These are phyloP conservation scores for Cetonia aurata DNA, from an alignment of 2,888 invertebrate species.

Conservation along the genomic window DNA sequence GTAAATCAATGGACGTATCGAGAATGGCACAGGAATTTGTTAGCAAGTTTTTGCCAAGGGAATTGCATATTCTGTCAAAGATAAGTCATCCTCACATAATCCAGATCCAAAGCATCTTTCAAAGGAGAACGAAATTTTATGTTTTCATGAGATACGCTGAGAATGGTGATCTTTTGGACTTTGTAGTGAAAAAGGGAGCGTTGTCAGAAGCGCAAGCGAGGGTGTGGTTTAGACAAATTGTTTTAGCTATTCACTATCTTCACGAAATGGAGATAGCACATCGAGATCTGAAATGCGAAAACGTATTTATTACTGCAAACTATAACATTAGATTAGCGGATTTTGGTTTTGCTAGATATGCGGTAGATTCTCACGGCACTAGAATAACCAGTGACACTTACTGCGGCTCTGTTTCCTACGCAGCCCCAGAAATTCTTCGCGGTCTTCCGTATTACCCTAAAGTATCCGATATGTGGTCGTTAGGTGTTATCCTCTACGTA, in stretches of 20 bases:
- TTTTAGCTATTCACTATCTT: conserved; percentile 77
- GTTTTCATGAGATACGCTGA: conserved; percentile 84
- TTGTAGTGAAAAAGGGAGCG: conserved; percentile 76
- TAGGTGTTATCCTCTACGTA: conserved; percentile 84
- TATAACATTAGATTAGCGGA: conserved; percentile 85
- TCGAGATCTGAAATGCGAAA: conserved; percentile 88
- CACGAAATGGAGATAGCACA: conserved; percentile 82
- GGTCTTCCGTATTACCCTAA: conserved; percentile 81
- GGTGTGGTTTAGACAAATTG: conserved; percentile 79
- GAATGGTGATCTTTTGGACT: conserved; percentile 84
- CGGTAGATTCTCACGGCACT: conserved; percentile 62
- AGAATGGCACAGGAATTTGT: conserved; percentile 83
- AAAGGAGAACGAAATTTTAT: conserved; percentile 78
- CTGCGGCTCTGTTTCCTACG: conserved; percentile 89
- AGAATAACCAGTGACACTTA: conserved; percentile 80
- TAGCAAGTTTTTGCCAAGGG: conserved; percentile 84
- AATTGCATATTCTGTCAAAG: conserved; percentile 81
- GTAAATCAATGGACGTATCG: conserved; percentile 80
- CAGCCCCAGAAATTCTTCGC: conserved; percentile 86
- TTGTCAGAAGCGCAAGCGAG: conserved; percentile 77
- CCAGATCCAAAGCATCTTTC: conserved; percentile 81
- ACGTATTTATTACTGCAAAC: conserved; percentile 78
- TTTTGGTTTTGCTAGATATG: conserved; percentile 82
- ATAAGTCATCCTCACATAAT: conserved; percentile 85
- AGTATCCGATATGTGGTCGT: conserved; percentile 83